A percentile compares a stretch with the other conserved stretches of the same genome.
phyloP scores from a whole-genome alignment of 1,140 invertebrate genomes.

The Zophobas morio region DNA sequence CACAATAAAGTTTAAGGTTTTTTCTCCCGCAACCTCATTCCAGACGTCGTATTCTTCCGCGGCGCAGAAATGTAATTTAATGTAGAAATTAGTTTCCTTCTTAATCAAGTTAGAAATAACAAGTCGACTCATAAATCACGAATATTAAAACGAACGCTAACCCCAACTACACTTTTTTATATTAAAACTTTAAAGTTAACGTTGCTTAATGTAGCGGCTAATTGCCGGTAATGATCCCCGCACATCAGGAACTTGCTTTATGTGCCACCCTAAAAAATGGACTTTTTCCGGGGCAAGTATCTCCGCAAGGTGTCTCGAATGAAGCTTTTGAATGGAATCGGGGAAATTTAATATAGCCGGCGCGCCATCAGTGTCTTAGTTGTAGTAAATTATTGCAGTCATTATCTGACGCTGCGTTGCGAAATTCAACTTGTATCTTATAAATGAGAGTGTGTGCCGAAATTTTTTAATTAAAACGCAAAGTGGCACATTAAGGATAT shows the following conservation, averaged over 20 bases:
- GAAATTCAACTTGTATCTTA: no score
- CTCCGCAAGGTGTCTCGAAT: neutral
- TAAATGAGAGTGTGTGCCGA: no score
- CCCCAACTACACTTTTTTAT: slow-evolving; percentile 46
- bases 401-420: no score
- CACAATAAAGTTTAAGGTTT: slow-evolving; percentile 23
- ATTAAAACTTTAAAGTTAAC: slow-evolving; percentile 46
- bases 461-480: no score
- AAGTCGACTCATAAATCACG: slow-evolving; percentile 45
- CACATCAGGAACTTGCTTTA: slow-evolving; percentile 39
- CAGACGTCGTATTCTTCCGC: slow-evolving; percentile 26
- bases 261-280: neutral
- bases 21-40: slow-evolving; percentile 17
- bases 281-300: neutral
- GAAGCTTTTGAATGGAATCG: no score
- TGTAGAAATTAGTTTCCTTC: slow-evolving; percentile 45
- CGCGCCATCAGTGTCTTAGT: no score
- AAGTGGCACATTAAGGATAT: no score
- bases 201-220: slow-evolving; percentile 46
- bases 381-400: no score
- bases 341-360: no score
- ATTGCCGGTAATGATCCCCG: slow-evolving; percentile 45
- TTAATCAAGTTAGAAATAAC: slow-evolving; percentile 44
- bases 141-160: slow-evolving; percentile 46
- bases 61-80: slow-evolving; percentile 45